phyloP scores from a whole-genome alignment of 2,113 vertebrate genomes.

The Antigone vipio region DNA sequence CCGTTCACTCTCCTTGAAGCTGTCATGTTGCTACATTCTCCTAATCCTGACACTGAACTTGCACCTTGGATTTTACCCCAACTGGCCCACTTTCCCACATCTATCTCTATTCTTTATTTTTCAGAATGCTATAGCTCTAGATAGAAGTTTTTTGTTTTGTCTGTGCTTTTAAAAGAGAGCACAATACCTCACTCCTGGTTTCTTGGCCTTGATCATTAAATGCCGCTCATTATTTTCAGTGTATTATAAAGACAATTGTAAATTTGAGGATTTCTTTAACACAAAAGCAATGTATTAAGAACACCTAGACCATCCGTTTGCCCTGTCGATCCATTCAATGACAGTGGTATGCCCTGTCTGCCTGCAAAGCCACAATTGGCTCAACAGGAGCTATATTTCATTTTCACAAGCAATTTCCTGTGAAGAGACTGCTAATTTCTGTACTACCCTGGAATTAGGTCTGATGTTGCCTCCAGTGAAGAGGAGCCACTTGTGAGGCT shows the following conservation, averaged over 20 bases:
- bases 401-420: not conserved
- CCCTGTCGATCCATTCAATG: not conserved
- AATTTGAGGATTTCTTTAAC: not conserved
- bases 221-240: not conserved
- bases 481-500: not conserved
- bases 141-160: not conserved
- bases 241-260: not conserved
- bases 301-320: not conserved
- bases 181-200: not conserved
- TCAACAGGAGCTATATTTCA: not conserved
- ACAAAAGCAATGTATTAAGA: not conserved
- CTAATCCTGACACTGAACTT: not conserved
- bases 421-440: not conserved
- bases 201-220: not conserved
- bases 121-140: not conserved
- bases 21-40: not conserved
- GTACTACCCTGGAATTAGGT: not conserved
- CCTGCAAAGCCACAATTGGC: not conserved
- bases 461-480: not conserved
- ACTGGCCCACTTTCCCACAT: too few relatives aligned
- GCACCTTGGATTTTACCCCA: too few relatives aligned
- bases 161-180: not conserved
- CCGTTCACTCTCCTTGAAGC: not conserved
- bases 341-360: accelerated
- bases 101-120: not conserved